Evolutionary conservation across 2,888 invertebrate genomes (phyloP).

Genomic region (Timema cristinae): DNA sequence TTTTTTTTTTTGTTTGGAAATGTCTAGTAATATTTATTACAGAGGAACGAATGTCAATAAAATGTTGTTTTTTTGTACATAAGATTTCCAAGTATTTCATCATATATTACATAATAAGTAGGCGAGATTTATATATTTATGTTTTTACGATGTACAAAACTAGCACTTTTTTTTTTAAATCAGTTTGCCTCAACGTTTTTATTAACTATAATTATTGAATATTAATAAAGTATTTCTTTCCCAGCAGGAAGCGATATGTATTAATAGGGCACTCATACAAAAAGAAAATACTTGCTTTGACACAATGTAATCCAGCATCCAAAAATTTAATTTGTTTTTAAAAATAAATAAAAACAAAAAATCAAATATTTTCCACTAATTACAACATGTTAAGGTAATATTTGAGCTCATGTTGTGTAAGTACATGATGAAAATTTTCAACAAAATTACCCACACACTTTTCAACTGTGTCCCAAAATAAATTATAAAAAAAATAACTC

Average conservation of each 20-base stretch:
- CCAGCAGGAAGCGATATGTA: conserved; percentile 33
- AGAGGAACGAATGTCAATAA: neutral
- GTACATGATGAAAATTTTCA: too few relatives aligned
- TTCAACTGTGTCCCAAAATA: too few relatives aligned
- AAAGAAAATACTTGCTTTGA: conserved; percentile 18
- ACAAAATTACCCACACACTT: too few relatives aligned
- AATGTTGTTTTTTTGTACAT: too few relatives aligned
- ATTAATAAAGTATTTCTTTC: conserved; percentile 27
- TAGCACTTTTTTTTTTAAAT: conserved; percentile 22
- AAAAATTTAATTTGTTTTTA: too few relatives aligned
- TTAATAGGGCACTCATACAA: conserved; percentile 13
- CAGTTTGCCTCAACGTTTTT: neutral
- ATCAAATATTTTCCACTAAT: too few relatives aligned
- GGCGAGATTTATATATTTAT: neutral
- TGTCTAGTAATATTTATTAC: neutral
- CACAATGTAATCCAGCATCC: conserved; percentile 2
- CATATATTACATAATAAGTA: neutral
- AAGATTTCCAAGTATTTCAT: too few relatives aligned
- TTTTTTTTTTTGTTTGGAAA: neutral
- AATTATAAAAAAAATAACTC: too few relatives aligned
- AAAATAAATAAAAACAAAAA: too few relatives aligned
- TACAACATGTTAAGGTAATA: too few relatives aligned
- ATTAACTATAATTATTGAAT: conserved; percentile 13
- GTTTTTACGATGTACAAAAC: conserved; percentile 29
- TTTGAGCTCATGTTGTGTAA: too few relatives aligned